Percentiles rank a stretch among this genome's conserved stretches.
phyloP scores from a whole-genome alignment of 2,797 vertebrate genomes.

The Siniperca obscura region DNA sequence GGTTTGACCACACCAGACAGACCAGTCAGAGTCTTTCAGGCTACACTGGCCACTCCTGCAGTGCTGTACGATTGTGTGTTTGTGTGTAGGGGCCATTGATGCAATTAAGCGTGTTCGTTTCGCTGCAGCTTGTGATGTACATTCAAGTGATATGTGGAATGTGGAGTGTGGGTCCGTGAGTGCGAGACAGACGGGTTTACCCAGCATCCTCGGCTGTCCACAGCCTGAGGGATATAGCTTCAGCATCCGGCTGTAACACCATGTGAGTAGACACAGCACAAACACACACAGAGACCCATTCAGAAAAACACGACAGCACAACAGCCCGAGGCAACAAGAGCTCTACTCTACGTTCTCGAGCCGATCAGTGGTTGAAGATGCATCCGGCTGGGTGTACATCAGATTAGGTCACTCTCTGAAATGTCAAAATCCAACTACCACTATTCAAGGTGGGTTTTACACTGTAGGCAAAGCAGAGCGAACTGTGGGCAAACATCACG shows the following conservation, averaged over 20 bases:
- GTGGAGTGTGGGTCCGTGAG: neutral
- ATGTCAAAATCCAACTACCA: neutral
- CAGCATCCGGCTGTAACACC: constrained; percentile 36
- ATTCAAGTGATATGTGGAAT: constrained; percentile 15
- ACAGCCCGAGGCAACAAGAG: neutral
- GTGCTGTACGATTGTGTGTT: neutral
- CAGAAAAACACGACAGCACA: constrained; percentile 35
- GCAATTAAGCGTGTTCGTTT: neutral
- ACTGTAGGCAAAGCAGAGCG: neutral
- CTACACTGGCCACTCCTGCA: neutral
- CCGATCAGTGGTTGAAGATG: neutral
- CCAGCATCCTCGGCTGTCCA: constrained; percentile 13
- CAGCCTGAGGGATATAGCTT: constrained; percentile 28
- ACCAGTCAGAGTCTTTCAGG: neutral
- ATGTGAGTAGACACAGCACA: constrained; percentile 20
- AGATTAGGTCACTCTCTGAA: neutral
- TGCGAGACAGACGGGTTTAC: constrained; percentile 11
- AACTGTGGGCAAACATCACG: neutral
- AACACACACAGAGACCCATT: constrained; percentile 44
- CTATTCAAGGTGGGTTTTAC: neutral
- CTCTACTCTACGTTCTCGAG: neutral
- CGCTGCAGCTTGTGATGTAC: constrained; percentile 12
- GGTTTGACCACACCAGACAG: constrained; percentile 8
- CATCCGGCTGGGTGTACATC: neutral
- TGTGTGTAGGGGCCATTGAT: neutral